Evolutionary conservation across 2,888 invertebrate species (phyloP), one percentile per base, ranked within the genome.

Genomic region (Pelosia muscerda): DNA sequence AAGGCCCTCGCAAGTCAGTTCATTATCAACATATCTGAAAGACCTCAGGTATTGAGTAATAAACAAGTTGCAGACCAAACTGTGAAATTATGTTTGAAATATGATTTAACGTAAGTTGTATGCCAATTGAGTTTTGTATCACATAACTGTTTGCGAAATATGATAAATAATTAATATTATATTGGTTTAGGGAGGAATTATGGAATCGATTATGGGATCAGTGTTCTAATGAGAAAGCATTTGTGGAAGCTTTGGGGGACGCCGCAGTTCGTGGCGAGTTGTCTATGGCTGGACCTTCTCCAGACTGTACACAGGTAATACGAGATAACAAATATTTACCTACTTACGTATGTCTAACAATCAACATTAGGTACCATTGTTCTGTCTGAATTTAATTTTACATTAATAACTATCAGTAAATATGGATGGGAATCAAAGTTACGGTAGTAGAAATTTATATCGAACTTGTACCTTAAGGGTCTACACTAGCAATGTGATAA

Each of bases 181-280:
- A 57, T 58, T 42, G 13, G 80, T 79, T 26, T 74, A 95, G 95
- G 63, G 92, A 94, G 26, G 93, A 92, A 65, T 72, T 95, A 56
- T 95, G 95, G 94, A 82, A 77, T 49, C 83, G 78, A 49, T 81
- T 95, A 67, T 95, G 95, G 95, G 95, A 95, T 71, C 87, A 89
- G 66, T 90, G 94, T 74, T 94, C 90, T 86, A 89, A 92, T 31
- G 95, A 95, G 77, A 95, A 96, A 69, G 94, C 95, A 28, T 95
- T 96, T 65, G 95, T 96, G 11, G 96, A 96, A 84, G 95, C 95
- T 2, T 90, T 96, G 38, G 97, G 96, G 69, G 95, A 97, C 63
- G 96, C 97, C 64, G 95, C 96, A 25, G 93, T 97, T 3, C 81
- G 97, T 95, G 93, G 96, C 86, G 76, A 97, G 94, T 82, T 96